Evolutionary conservation across 2,113 vertebrate genomes (phyloP).

Genomic region (Syrrhaptes paradoxus): DNA sequence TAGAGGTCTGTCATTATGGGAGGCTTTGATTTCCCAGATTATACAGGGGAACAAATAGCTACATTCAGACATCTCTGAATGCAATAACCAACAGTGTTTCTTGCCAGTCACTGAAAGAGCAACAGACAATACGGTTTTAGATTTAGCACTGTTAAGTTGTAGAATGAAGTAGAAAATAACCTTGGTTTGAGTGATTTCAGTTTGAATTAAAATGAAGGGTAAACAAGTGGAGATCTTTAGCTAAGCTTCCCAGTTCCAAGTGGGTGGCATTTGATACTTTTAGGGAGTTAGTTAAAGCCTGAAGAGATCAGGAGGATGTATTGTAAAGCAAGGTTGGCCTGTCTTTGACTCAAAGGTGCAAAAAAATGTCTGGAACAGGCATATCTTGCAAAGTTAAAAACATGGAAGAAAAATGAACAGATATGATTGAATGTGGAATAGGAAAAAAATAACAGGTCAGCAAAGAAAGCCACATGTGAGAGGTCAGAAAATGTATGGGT

Average conservation of each 20-base stretch:
- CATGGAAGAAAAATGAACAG: neutral
- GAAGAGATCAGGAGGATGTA: neutral
- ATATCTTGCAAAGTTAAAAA: neutral
- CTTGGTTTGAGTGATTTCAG: neutral
- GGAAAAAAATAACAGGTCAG: neutral
- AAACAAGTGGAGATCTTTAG: neutral
- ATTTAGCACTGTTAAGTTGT: neutral
- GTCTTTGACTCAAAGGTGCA: neutral
- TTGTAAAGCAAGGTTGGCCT: neutral
- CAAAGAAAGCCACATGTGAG: neutral
- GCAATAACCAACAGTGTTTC: neutral
- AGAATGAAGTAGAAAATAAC: constrained; percentile 3
- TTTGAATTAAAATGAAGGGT: constrained; percentile 25
- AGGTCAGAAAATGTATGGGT: neutral
- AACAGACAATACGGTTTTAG: neutral
- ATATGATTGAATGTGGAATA: neutral
- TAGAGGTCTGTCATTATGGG: constrained; percentile 21
- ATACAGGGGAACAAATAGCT: neutral
- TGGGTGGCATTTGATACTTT: neutral
- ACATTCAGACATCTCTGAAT: neutral
- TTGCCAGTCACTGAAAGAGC: neutral
- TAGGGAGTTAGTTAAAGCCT: neutral
- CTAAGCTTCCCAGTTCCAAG: neutral
- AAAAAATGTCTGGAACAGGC: neutral
- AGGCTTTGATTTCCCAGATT: constrained; percentile 6